Conservation (phyloP, 1,140 invertebrate species). For the Micrasema longulum region DNA sequence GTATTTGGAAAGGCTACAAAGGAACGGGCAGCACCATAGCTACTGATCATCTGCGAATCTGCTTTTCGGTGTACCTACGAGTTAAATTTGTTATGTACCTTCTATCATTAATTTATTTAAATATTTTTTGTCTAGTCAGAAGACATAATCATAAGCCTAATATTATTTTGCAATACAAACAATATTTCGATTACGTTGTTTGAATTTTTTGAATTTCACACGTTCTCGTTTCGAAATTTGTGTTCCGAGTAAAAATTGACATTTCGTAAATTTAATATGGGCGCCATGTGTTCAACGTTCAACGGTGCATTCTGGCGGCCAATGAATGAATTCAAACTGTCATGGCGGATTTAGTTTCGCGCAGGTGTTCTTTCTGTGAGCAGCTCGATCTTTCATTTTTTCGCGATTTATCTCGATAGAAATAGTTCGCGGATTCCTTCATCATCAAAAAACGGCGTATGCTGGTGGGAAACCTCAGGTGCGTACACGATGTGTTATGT, state of each 20-base stretch:
- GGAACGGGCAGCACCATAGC: slow-evolving; percentile 61
- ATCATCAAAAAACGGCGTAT: slow-evolving; percentile 31
- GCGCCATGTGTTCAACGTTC: slow-evolving; percentile 38
- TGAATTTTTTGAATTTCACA: slow-evolving; percentile 2
- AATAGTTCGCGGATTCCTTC: slow-evolving; percentile 12
- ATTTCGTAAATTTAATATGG: slow-evolving; percentile 29
- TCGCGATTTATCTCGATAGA: slow-evolving; percentile 21
- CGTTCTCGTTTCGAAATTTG: too few species aligned
- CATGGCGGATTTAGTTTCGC: slow-evolving; percentile 66
- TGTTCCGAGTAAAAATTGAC: background rate
- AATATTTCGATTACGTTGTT: slow-evolving; percentile 6
- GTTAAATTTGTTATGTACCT: slow-evolving; percentile 3
- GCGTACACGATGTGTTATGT: slow-evolving; percentile 10
- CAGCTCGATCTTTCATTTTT: slow-evolving; percentile 31
- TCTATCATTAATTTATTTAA: slow-evolving; percentile 4
- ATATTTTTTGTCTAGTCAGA: slow-evolving; percentile 25
- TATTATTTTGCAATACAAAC: slow-evolving; percentile 13
- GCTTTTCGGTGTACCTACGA: slow-evolving; percentile 55
- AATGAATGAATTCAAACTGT: slow-evolving; percentile 59
- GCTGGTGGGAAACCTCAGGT: slow-evolving; percentile 31
- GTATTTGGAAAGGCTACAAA: slow-evolving; percentile 67
- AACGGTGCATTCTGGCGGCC: slow-evolving; percentile 57
- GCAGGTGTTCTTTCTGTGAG: slow-evolving; percentile 54
- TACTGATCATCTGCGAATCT: slow-evolving; percentile 3
- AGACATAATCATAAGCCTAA: background rate